A percentile compares a stretch with the other conserved stretches of the same genome.
Conservation (phyloP, 2,113 vertebrate species). For the Excalfactoria chinensis region DNA sequence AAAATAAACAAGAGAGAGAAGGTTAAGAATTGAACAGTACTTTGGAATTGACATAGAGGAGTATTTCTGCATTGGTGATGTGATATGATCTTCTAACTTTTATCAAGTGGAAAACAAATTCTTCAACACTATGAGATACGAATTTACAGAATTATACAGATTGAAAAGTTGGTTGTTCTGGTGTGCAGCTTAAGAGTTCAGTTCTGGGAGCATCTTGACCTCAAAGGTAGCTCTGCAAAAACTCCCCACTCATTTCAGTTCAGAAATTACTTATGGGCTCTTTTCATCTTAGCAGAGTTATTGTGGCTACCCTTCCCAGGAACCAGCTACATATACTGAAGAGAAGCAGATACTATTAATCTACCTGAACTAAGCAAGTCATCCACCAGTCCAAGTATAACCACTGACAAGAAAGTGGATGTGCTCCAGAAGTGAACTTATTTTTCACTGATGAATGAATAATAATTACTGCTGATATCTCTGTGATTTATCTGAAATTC, state of each 20-base stretch:
- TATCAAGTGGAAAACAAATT: background rate
- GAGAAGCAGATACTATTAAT: background rate
- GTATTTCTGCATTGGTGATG: background rate
- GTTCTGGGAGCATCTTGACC: background rate
- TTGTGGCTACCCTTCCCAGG: background rate
- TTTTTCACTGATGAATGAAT: background rate
- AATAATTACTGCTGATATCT: background rate
- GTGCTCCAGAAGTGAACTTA: background rate
- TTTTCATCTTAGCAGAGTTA: background rate
- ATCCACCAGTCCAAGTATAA: background rate
- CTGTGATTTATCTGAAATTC: background rate
- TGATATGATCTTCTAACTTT: background rate
- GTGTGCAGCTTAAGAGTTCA: background rate
- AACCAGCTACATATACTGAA: background rate
- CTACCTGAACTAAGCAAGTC: background rate
- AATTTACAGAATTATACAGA: background rate
- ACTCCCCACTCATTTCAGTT: background rate
- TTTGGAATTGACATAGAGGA: background rate
- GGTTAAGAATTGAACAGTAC: background rate
- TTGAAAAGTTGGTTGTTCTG: background rate
- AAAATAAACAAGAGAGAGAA: background rate
- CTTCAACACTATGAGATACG: background rate
- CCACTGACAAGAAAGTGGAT: background rate
- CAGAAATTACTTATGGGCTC: background rate
- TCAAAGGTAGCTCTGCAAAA: background rate